Base-by-base conservation (phyloP, 2,797 vertebrate genomes). In the Yasuhikotakia modesta region DNA sequence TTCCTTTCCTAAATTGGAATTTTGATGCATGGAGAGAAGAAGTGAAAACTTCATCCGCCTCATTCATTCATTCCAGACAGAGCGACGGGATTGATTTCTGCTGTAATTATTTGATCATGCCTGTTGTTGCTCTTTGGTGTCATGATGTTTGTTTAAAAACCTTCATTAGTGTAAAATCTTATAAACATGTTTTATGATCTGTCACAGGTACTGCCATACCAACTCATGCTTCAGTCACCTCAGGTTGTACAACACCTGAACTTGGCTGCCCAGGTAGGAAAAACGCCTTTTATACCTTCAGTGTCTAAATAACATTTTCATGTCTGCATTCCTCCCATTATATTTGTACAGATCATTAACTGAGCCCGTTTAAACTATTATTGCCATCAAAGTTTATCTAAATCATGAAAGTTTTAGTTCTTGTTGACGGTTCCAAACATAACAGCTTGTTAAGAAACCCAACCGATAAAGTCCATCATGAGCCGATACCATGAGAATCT, bases 221-320 rank as follows among this genome's bases (percentile, higher is more conserved):
- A 79, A 88, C 90, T 0, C 84, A 87, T 35, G 88, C 92, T 16
- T 83, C 92, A 80, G 89, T 90, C 86, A 88, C 92, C 65, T 90
- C 91, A 66, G 93, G 82, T 81, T 95, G 95, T 84, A 85, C 90
- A 14, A 92, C 91, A 0, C 76, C 94, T 73, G 94, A 92, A 85
- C 90, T 89, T 57, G 92, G 94, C 81, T 96, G 95, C 82, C 93
- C 93, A 94, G 95, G 95, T 96, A 95, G 84, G 91, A 64, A 39
- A 14, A 81, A n/a, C 50, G n/a, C 13, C 16, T 19, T 21, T 7
- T 43, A 48, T 17, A 13, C 21, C 53, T 1, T 11, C 6, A 27
- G 43, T 32, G 46, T 45, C 8, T 16, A n/a, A 52, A 43, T 70
- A 50, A n/a, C 24, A 3, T 53, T 68, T 63, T 30, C 16, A 43